Percentiles rank a stretch among this genome's conserved stretches.
Evolutionary conservation across 2,113 vertebrate species (phyloP).

Genomic region (Heptranchias perlo): DNA sequence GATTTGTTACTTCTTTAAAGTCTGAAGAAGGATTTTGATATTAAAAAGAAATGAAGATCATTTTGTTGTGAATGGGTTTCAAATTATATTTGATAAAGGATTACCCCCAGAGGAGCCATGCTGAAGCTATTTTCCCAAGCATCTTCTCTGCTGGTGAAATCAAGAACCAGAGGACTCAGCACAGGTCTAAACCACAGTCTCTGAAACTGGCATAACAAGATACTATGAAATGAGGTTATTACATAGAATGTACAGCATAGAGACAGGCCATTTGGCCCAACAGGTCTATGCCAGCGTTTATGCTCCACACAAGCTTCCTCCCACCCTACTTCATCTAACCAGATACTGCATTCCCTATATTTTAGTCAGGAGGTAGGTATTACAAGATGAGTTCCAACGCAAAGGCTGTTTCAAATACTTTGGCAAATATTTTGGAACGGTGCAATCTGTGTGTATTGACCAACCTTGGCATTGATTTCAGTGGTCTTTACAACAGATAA

Average conservation of each 20-base stretch:
- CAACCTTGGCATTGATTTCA: background rate
- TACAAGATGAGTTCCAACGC: background rate
- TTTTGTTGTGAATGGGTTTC: background rate
- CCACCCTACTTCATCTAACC: no score
- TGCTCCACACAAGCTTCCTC: no score
- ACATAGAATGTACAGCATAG: no score
- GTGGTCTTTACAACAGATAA: background rate
- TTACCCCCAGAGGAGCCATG: background rate
- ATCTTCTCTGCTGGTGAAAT: background rate
- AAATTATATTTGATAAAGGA: background rate
- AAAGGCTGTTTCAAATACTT: slow-evolving; percentile 1
- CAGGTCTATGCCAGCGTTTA: no score
- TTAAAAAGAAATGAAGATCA: background rate
- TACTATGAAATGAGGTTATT: slow-evolving; percentile 2
- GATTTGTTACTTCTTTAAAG: background rate
- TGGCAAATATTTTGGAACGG: background rate
- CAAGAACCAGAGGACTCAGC: background rate
- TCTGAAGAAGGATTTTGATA: background rate
- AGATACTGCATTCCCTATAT: background rate
- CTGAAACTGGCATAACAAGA: background rate
- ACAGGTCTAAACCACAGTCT: background rate
- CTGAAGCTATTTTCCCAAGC: background rate
- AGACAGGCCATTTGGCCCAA: no score
- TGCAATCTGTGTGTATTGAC: background rate
- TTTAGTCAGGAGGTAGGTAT: background rate